Evolutionary conservation across 1,140 invertebrate genomes (phyloP).

Genomic region (Sycophila sp.): DNA sequence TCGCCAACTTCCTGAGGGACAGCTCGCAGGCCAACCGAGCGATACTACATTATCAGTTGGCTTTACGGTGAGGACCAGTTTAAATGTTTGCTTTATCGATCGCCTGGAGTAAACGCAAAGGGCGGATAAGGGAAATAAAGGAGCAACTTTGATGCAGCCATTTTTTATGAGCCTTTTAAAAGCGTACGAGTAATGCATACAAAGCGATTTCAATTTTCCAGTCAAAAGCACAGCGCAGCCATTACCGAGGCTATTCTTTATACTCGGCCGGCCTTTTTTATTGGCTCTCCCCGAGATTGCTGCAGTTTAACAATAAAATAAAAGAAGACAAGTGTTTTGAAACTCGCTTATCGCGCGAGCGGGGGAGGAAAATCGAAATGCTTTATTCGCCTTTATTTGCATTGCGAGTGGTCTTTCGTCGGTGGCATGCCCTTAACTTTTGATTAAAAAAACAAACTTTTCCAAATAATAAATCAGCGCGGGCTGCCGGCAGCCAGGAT

Average conservation of each 20-base stretch:
- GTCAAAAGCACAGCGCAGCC: slow-evolving; percentile 18
- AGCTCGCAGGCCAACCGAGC: slow-evolving; percentile 75
- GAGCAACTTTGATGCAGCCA: slow-evolving; percentile 10
- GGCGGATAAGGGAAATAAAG: slow-evolving; percentile 1
- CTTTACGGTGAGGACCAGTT: slow-evolving; percentile 76
- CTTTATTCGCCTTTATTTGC: slow-evolving; percentile 1
- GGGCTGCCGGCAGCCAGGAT: not conserved
- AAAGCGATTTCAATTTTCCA: slow-evolving; percentile 37
- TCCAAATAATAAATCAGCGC: slow-evolving; percentile 13
- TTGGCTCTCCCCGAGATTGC: slow-evolving; percentile 3
- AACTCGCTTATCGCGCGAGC: no score
- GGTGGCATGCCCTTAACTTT: not conserved
- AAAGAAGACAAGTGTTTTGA: not conserved
- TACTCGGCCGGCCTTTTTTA: not conserved
- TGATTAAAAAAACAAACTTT: not conserved
- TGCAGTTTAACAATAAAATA: slow-evolving; percentile 1
- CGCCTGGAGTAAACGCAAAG: not conserved
- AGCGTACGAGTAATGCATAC: slow-evolving; percentile 28
- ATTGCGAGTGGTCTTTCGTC: not conserved
- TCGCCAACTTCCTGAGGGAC: slow-evolving; percentile 87
- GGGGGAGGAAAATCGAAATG: not conserved
- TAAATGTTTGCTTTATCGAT: not conserved
- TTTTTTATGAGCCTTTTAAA: slow-evolving; percentile 30
- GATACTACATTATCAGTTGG: slow-evolving; percentile 81
- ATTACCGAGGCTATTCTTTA: slow-evolving; percentile 13